phyloP scores from a whole-genome alignment of 2,113 vertebrate species.

The Ivindomyrus marchei region DNA sequence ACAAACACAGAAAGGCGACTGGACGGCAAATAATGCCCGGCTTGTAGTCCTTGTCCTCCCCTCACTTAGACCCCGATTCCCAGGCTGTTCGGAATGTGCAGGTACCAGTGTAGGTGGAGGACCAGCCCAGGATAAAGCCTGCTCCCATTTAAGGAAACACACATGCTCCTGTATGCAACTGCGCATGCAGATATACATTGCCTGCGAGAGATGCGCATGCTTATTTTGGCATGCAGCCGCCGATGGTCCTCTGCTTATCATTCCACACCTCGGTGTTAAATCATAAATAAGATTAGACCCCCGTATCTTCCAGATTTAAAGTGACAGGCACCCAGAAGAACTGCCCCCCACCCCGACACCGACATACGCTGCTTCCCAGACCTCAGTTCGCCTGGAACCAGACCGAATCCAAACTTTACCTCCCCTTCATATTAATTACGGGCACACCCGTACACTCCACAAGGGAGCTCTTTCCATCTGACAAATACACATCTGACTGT shows the following conservation, averaged over 20 bases:
- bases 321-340: not conserved
- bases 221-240: not conserved
- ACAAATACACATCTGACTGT: not conserved
- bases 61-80: conserved; percentile 46
- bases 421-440: not conserved
- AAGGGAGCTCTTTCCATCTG: not conserved
- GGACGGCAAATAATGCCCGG: conserved; percentile 33
- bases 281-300: not conserved
- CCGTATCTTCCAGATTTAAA: not conserved
- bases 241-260: not conserved
- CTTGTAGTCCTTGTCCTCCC: conserved; percentile 33
- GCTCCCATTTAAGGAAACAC: conserved; percentile 32
- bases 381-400: not conserved
- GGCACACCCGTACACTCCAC: not conserved
- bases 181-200: not conserved
- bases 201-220: not conserved
- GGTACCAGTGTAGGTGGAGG: conserved; percentile 34
- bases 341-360: not conserved
- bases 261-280: not conserved
- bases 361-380: not conserved
- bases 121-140: conserved; percentile 29
- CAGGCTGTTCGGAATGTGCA: conserved; percentile 55
- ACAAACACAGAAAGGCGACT: conserved; percentile 26
- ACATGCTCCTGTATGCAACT: not conserved
- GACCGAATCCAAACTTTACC: not conserved